Evolutionary conservation across 2,113 vertebrate species (phyloP).

Genomic region (Callaeas wilsoni): DNA sequence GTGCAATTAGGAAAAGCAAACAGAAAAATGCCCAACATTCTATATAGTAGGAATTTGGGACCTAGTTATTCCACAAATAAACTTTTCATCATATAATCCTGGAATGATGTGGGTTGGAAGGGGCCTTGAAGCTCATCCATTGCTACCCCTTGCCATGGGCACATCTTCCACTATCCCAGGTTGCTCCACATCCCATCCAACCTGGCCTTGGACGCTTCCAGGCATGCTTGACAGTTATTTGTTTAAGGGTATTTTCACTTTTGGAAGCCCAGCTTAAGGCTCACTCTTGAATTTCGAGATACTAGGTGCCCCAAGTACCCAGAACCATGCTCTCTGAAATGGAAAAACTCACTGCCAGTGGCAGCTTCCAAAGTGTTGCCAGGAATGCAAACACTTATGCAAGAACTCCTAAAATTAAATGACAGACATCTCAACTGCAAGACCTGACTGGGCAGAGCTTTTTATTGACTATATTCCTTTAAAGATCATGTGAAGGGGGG

Average conservation of each 20-base stretch:
- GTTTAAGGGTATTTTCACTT: background rate
- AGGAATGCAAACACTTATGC: background rate
- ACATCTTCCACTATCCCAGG: background rate
- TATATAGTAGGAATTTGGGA: background rate
- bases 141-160: background rate
- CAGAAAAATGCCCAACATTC: background rate
- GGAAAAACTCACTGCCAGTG: background rate
- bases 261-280: background rate
- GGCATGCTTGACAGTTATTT: background rate
- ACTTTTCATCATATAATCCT: background rate
- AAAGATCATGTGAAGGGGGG: background rate
- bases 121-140: background rate
- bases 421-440: background rate
- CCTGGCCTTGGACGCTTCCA: background rate
- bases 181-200: fast-evolving
- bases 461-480: background rate
- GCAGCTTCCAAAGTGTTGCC: background rate
- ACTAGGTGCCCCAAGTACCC: background rate
- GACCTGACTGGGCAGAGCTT: background rate
- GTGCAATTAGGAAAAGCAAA: background rate
- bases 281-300: background rate
- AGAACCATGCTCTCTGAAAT: background rate
- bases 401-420: background rate
- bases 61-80: background rate
- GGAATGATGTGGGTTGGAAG: background rate